These are phyloP conservation scores for Tethya wilhelma DNA, from an alignment of 37 sponge, comb jelly and placozoan genomes.

Conservation along the genomic window DNA sequence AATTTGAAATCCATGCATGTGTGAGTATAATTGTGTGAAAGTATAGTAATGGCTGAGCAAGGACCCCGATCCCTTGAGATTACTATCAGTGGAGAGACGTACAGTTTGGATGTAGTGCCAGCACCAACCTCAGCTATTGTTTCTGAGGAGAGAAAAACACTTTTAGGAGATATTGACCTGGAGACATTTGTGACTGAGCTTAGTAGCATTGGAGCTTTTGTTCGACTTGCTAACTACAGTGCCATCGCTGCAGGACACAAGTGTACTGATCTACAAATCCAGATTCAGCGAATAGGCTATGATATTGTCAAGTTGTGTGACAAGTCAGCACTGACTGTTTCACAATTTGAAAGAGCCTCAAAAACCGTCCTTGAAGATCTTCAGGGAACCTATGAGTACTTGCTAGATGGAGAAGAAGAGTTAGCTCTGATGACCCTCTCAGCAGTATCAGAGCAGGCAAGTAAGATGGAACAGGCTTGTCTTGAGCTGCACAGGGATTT, in stretches of 20 bases:
- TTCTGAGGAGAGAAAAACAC: background rate
- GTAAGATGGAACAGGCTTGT: slow-evolving; percentile 51
- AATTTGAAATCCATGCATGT: no score
- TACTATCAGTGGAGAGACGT: background rate
- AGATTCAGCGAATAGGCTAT: slow-evolving; percentile 54
- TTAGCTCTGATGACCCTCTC: slow-evolving; percentile 56
- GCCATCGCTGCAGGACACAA: slow-evolving; percentile 52
- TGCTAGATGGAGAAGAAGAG: slow-evolving; percentile 56
- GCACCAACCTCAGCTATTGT: slow-evolving; percentile 5
- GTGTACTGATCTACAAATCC: slow-evolving; percentile 46
- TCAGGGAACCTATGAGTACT: slow-evolving; percentile 54
- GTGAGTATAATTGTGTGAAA: no score
- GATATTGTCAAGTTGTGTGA: slow-evolving; percentile 69
- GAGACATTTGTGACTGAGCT: slow-evolving; percentile 61
- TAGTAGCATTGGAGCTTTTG: slow-evolving; percentile 51
- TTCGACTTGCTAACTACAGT: slow-evolving; percentile 63
- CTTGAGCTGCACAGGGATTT: slow-evolving; percentile 44
- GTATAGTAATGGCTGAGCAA: no score
- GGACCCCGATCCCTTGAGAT: no score
- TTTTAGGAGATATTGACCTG: slow-evolving; percentile 53
- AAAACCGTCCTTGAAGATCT: slow-evolving; percentile 36
- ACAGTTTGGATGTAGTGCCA: slow-evolving; percentile 3
- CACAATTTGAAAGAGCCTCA: slow-evolving; percentile 46
- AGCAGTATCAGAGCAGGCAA: slow-evolving; percentile 35
- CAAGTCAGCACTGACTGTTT: slow-evolving; percentile 56